Evolutionary conservation across 2,797 vertebrate species (phyloP).

Genomic region (Chlorospingus semifuscus): DNA sequence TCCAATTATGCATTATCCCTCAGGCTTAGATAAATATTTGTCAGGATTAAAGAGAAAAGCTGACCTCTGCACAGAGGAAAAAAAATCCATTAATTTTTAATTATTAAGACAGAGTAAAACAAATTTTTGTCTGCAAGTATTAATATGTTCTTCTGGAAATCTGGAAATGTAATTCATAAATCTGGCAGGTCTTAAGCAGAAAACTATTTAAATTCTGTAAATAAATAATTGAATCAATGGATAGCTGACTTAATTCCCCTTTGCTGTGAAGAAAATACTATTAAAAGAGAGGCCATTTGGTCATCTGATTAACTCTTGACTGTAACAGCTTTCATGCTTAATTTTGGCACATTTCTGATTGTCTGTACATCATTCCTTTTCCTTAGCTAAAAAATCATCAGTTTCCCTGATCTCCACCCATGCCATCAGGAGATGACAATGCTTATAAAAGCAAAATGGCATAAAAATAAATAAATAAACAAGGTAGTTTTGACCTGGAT

Average conservation of each 20-base stretch:
- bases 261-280: not conserved
- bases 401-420: not conserved
- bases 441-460: not conserved
- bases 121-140: not conserved
- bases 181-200: not conserved
- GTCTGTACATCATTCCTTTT: not conserved
- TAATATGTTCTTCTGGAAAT: not conserved
- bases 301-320: not conserved
- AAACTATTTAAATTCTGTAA: not conserved
- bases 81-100: not conserved
- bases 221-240: not conserved
- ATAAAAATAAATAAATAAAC: not conserved
- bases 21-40: not conserved
- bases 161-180: not conserved
- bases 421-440: not conserved
- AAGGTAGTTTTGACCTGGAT: not conserved
- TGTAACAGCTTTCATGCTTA: not conserved
- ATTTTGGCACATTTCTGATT: not conserved
- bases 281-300: not conserved
- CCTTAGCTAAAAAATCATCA: not conserved
- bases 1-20: not conserved
- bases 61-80: not conserved
- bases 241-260: not conserved
- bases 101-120: not conserved
- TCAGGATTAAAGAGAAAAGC: not conserved